Evolutionary conservation across 1,140 invertebrate genomes (phyloP).

Genomic region (Homalodisca vitripennis): DNA sequence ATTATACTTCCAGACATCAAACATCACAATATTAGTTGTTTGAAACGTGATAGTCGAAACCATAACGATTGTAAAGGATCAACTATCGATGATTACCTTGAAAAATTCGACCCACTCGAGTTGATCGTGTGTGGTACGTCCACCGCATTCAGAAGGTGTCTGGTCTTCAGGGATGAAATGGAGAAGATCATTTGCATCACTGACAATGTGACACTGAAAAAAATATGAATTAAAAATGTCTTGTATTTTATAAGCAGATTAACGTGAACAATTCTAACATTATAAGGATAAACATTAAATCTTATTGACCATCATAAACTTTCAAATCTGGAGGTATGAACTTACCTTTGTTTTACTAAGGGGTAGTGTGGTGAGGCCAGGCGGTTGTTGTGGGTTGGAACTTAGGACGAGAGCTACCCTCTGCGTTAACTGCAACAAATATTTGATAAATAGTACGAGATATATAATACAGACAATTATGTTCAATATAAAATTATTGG

Average conservation of each 20-base stretch:
- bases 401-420: constrained; percentile 1
- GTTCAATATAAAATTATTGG: too few species aligned
- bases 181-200: constrained; percentile 38
- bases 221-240: too few species aligned
- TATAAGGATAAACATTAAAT: neutral
- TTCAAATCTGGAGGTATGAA: neutral
- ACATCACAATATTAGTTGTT: too few species aligned
- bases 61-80: too few species aligned
- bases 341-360: constrained; percentile 12
- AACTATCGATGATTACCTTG: too few species aligned
- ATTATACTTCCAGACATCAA: too few species aligned
- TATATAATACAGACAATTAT: too few species aligned
- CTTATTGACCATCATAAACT: neutral
- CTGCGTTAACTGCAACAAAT: constrained; percentile 13
- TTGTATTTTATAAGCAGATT: too few species aligned
- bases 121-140: constrained; percentile 55
- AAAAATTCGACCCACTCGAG: constrained; percentile 63
- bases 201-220: constrained; percentile 36
- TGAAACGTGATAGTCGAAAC: too few species aligned
- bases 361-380: constrained; percentile 3
- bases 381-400: constrained; percentile 2
- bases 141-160: constrained; percentile 52
- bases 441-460: too few species aligned
- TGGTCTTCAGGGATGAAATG: constrained; percentile 49
- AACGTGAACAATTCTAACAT: neutral